Percentiles rank a stretch among this genome's conserved stretches.
These are phyloP conservation scores for Lucilia cuprina DNA, from an alignment of 1,140 invertebrate genomes.

Conservation along the genomic window DNA sequence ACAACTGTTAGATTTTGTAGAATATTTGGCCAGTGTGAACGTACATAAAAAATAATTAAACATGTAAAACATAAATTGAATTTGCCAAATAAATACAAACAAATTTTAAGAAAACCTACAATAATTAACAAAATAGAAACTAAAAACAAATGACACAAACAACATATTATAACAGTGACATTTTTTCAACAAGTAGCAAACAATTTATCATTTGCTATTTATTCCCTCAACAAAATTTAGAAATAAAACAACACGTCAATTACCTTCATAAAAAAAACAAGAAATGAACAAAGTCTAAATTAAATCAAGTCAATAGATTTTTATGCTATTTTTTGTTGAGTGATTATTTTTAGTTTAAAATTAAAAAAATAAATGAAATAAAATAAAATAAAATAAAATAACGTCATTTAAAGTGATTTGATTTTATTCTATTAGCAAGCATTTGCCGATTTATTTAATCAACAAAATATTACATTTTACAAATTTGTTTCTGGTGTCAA, in stretches of 20 bases:
- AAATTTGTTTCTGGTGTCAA: too few relatives aligned
- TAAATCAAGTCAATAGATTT: constrained; percentile 17
- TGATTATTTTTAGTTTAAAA: not conserved
- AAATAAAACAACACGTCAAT: not conserved
- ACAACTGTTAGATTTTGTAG: too few relatives aligned
- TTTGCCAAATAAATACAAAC: not conserved
- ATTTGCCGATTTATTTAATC: not conserved
- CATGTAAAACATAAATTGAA: not conserved
- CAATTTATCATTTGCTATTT: constrained; percentile 25
- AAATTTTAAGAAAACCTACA: not conserved
- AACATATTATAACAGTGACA: not conserved
- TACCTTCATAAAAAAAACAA: constrained; percentile 18
- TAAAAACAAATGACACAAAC: not conserved
- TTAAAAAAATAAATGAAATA: too few relatives aligned
- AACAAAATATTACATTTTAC: not conserved
- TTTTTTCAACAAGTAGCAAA: not conserved
- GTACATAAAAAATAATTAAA: too few relatives aligned
- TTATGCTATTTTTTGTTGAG: too few relatives aligned
- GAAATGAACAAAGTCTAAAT: constrained; percentile 26
- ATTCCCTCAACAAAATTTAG: too few relatives aligned
- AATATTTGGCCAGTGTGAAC: too few relatives aligned
- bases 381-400: not conserved
- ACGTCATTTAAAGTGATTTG: not conserved
- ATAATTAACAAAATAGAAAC: not conserved
- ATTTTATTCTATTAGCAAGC: not conserved